phyloP scores from a whole-genome alignment of 2,888 invertebrate genomes.

The Psylliodes chrysocephalus region DNA sequence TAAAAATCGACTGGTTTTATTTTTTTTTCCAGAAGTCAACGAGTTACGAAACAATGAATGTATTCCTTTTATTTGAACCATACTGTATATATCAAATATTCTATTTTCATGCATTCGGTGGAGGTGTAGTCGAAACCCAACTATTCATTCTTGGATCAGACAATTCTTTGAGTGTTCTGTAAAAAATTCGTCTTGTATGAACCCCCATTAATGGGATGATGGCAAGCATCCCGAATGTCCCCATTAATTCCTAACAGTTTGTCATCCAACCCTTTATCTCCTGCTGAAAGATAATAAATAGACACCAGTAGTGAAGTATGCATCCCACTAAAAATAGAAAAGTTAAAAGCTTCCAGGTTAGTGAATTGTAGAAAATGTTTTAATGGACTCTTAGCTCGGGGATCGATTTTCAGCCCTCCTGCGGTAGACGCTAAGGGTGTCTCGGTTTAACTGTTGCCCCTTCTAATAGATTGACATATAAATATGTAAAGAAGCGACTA shows the following conservation, averaged over 20 bases:
- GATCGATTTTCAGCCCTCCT: constrained; percentile 59
- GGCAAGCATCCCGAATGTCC: background rate
- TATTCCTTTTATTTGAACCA: too few species aligned
- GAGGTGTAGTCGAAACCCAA: too few species aligned
- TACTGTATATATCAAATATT: too few species aligned
- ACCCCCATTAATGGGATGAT: too few species aligned
- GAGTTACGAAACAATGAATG: too few species aligned
- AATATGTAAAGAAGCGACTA: constrained; percentile 56
- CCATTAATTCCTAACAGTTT: constrained; percentile 14
- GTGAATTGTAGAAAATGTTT: constrained; percentile 57
- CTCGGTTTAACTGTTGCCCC: constrained; percentile 51
- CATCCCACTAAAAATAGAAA: constrained; percentile 49
- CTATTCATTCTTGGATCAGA: too few species aligned
- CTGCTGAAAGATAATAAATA: constrained; percentile 18
- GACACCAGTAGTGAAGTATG: constrained; percentile 1
- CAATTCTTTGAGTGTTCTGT: too few species aligned
- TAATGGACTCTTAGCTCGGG: constrained; percentile 54
- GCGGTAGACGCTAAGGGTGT: constrained; percentile 51
- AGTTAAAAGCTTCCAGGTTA: constrained; percentile 57
- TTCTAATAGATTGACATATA: constrained; percentile 59
- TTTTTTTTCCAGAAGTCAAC: too few species aligned
- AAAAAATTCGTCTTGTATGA: too few species aligned
- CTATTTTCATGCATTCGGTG: too few species aligned
- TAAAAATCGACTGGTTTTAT: too few species aligned
- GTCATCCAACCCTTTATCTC: constrained; percentile 24